Evolutionary conservation across 2,888 invertebrate genomes (phyloP).

Genomic region (Troides helena): DNA sequence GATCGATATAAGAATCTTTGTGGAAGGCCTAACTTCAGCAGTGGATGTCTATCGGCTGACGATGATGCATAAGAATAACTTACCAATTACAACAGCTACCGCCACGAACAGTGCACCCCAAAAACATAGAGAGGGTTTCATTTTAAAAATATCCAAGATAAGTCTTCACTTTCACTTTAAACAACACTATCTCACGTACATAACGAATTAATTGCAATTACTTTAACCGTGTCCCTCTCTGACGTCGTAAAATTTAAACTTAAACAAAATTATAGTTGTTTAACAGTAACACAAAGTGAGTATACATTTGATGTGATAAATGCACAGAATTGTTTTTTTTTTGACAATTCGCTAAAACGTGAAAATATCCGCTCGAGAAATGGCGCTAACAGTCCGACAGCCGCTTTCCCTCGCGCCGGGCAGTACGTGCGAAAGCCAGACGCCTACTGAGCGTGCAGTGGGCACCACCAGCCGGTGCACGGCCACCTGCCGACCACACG

Average conservation of each 20-base stretch:
- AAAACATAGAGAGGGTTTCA: conserved; percentile 54
- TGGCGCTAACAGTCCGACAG: conserved; percentile 36
- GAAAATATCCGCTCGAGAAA: conserved; percentile 41
- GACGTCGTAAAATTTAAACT: not conserved
- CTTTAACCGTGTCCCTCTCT: conserved; percentile 5
- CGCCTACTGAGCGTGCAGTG: conserved; percentile 62
- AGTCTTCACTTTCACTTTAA: conserved; percentile 52
- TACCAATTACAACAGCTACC: conserved; percentile 59
- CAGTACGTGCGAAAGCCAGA: conserved; percentile 72
- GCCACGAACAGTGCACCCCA: conserved; percentile 56
- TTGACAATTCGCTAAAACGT: conserved; percentile 29
- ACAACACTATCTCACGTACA: conserved; percentile 30
- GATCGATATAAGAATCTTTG: no score
- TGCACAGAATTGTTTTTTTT: conserved; percentile 14
- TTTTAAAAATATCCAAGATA: conserved; percentile 55
- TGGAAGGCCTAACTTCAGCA: no score
- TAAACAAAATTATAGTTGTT: not conserved
- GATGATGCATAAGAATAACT: conserved; percentile 34
- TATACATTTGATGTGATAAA: conserved; percentile 1
- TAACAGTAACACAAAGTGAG: not conserved
- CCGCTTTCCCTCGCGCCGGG: conserved; percentile 48
- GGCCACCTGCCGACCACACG: conserved; percentile 44
- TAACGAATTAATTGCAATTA: conserved; percentile 21
- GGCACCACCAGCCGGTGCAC: conserved; percentile 56
- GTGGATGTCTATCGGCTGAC: no score